Percentiles rank a stretch among this genome's conserved stretches.
These are phyloP conservation scores for Acanthosepion lycidas DNA, from an alignment of 2,888 invertebrate species.

Conservation along the genomic window DNA sequence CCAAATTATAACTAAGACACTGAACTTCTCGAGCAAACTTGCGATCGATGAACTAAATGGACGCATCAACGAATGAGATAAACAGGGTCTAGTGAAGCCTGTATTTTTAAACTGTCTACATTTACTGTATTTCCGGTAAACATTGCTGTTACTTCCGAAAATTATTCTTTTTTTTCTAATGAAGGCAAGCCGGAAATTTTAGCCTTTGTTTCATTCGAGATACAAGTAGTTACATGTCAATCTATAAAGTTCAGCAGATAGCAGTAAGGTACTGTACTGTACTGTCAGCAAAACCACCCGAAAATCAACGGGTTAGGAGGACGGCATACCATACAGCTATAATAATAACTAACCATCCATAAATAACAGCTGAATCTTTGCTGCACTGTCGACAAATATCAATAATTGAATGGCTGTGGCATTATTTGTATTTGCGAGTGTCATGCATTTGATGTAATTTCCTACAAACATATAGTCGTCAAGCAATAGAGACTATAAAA, in stretches of 20 bases:
- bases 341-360: neutral
- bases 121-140: neutral
- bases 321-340: neutral
- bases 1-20: neutral
- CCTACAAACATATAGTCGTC: too few species aligned
- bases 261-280: neutral
- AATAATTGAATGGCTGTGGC: neutral
- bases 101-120: neutral
- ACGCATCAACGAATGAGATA: neutral
- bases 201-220: neutral
- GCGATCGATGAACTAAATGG: neutral
- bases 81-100: neutral
- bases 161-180: neutral
- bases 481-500: too few species aligned
- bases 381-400: neutral
- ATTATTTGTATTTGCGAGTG: neutral
- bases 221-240: neutral
- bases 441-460: neutral
- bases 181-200: neutral
- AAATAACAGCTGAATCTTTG: neutral
- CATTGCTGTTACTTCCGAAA: neutral
- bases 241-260: neutral
- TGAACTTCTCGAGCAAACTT: neutral
- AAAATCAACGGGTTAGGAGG: neutral
- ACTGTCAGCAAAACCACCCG: neutral